Percentiles rank a stretch among this genome's conserved stretches.
phyloP scores from a whole-genome alignment of 2,113 vertebrate species.

The Tor tambroides region DNA sequence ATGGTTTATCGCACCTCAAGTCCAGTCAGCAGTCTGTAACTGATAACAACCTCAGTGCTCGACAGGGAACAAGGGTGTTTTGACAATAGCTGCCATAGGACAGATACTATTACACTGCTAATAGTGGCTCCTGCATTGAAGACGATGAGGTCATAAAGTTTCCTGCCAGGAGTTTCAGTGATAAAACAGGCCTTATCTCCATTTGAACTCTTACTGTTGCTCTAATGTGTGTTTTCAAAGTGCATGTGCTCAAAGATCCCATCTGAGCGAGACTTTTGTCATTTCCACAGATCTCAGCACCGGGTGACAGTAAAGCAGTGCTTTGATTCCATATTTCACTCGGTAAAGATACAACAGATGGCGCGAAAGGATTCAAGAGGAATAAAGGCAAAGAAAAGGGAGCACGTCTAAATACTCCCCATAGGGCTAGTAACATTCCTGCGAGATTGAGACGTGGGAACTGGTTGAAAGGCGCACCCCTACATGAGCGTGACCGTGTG shows the following conservation, averaged over 20 bases:
- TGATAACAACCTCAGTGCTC: constrained; percentile 29
- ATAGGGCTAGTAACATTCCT: constrained; percentile 66
- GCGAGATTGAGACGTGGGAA: constrained; percentile 67
- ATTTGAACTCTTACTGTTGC: not conserved
- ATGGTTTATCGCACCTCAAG: constrained; percentile 30
- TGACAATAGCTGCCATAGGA: constrained; percentile 39
- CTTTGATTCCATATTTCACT: not conserved
- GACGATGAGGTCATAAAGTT: constrained; percentile 8
- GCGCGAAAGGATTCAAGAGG: not conserved
- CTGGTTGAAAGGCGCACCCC: constrained; percentile 54
- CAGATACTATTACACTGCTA: constrained; percentile 25
- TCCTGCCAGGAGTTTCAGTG: constrained; percentile 12
- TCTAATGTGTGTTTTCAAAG: not conserved
- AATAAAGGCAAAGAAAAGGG: constrained; percentile 40
- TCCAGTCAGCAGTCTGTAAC: constrained; percentile 5
- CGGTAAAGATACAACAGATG: not conserved
- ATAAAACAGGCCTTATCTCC: not conserved
- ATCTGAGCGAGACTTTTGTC: not conserved
- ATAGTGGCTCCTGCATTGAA: constrained; percentile 21
- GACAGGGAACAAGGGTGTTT: constrained; percentile 23
- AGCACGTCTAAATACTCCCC: constrained; percentile 54
- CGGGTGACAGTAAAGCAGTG: not conserved
- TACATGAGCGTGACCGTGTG: constrained; percentile 39
- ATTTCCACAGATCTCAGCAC: not conserved
- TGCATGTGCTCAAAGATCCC: not conserved